Percentiles rank a stretch among this genome's conserved stretches.
Conservation (phyloP, 2,888 invertebrate genomes). For the Plutella xylostella region DNA sequence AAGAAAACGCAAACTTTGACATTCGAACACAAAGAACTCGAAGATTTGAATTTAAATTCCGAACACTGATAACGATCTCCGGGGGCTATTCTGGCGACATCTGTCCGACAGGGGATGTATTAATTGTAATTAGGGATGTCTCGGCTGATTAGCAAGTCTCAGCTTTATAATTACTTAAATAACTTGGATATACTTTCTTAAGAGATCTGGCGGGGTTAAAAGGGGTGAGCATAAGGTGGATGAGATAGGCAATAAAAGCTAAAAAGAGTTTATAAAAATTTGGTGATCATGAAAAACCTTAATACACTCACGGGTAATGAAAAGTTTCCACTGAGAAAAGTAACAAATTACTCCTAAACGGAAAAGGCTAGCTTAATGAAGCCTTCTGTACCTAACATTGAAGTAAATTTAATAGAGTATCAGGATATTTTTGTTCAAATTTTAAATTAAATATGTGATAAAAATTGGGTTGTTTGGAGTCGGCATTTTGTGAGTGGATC, state of each 20-base stretch:
- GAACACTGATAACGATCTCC: slow-evolving; percentile 11
- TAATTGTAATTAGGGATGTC: slow-evolving; percentile 31
- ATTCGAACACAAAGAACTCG: slow-evolving; percentile 7
- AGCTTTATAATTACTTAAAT: slow-evolving; percentile 51
- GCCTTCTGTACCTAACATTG: too few species aligned
- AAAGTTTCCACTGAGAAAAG: too few species aligned
- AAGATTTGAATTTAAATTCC: slow-evolving; percentile 1
- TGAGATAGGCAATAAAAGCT: slow-evolving; percentile 3
- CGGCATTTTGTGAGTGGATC: too few species aligned
- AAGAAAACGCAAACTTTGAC: slow-evolving; percentile 15
- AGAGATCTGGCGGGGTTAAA: not conserved
- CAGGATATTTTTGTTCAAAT: too few species aligned
- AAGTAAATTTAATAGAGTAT: too few species aligned
- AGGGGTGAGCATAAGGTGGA: not conserved
- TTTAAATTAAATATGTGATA: too few species aligned
- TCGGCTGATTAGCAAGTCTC: slow-evolving; percentile 41
- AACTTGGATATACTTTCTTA: slow-evolving; percentile 7
- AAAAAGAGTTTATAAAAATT: not conserved
- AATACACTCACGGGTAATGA: too few species aligned
- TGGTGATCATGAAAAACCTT: too few species aligned
- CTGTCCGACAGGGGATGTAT: slow-evolving; percentile 26
- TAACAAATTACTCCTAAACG: too few species aligned
- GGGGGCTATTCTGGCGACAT: slow-evolving; percentile 11
- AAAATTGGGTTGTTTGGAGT: too few species aligned
- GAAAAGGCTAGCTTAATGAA: too few species aligned